Evolutionary conservation across 2,888 invertebrate genomes (phyloP), one percentile per base, ranked within the genome.

Genomic region (Leucania comma): DNA sequence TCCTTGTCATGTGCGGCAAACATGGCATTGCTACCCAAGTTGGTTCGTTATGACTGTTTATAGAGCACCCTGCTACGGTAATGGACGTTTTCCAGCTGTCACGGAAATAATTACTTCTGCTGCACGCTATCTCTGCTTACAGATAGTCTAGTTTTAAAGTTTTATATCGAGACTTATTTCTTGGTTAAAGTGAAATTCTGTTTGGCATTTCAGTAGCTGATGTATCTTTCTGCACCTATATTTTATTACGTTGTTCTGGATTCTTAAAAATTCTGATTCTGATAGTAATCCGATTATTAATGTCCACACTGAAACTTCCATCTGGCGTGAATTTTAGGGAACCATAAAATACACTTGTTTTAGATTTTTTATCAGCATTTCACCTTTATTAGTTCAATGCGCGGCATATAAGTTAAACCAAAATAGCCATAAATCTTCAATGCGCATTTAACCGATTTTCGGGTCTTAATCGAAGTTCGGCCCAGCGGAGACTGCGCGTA

Each of bases 21-120:
- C 62, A 68, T 57, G 81, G 54, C 46, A 66, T 76, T 70, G 26
- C 50, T 8, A 69, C 35, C 61, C 38, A 54, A 75, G 59, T 60
- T 54, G 32, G 67, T 67, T 74, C 80, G 42, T 79, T 80, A 78
- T 79, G 54, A 80, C 59, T 42, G 54, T 75, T 76, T 68, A 58
- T 42, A 57, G 32, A 20, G 51, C 22, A 38, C 22, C 50, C 22
- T 46, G 32, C 51, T 42, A 29, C 60, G 54, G 38, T 79, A 75
- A 79, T 68, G 26, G 54, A 56, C 26, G 32, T 61, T 56, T 68
- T 80, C 53, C 17, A 68, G 35, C 56, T 75, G 69, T 62, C 64
- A 59, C 29, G n/a, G 42, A 58, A 65, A 65, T 68, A 81, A 68
- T 70, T 62, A 63, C 51, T 63, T 35, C 22, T 63, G 42, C 46